phyloP scores from a whole-genome alignment of 2,797 vertebrate genomes.

The Carduelis carduelis region DNA sequence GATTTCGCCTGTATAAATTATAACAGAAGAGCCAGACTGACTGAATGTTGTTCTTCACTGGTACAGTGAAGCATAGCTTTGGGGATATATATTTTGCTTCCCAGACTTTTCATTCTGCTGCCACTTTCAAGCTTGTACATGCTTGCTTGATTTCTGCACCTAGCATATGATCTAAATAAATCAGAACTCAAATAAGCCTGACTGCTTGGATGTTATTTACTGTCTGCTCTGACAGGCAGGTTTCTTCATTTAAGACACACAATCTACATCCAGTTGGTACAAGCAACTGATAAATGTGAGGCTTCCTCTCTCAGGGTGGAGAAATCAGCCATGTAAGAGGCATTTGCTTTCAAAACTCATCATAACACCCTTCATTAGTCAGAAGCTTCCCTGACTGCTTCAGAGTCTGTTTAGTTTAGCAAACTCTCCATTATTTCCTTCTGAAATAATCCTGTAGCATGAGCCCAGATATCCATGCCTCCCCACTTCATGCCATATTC shows the following conservation, averaged over 20 bases:
- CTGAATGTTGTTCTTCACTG: neutral
- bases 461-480: neutral
- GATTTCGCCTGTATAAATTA: constrained; percentile 21
- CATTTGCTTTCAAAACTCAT: neutral
- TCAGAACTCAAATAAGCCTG: neutral
- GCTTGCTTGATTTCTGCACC: neutral
- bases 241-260: neutral
- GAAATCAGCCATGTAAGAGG: neutral
- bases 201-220: neutral
- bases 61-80: neutral
- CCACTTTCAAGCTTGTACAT: neutral
- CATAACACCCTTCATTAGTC: accelerated
- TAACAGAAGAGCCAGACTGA: neutral
- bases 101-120: neutral
- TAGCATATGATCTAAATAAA: neutral
- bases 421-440: neutral
- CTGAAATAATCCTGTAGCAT: neutral
- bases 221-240: neutral
- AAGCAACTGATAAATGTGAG: neutral
- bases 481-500: neutral
- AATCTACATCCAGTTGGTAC: neutral
- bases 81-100: neutral
- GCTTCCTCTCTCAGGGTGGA: neutral
- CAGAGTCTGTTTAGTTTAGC: neutral
- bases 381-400: neutral